Conservation (phyloP, 2,888 invertebrate species). For the Caenorhabditis sp. region DNA sequence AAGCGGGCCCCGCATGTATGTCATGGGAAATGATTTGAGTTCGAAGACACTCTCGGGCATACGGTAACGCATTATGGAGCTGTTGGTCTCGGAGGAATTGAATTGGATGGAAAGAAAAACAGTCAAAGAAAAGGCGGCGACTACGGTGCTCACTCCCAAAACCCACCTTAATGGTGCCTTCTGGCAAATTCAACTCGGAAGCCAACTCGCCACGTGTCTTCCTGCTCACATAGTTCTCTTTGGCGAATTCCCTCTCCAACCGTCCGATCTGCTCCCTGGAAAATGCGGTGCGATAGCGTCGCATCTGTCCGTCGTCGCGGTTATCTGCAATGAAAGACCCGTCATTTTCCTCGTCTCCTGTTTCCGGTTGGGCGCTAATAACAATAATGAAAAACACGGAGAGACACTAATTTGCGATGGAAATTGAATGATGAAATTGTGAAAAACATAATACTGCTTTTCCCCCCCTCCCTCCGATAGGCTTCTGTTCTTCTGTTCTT, state of each 20-base stretch:
- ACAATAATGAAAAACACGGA: too few relatives aligned
- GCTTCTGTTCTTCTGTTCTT: too few relatives aligned
- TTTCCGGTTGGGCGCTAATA: too few relatives aligned
- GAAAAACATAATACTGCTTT: too few relatives aligned
- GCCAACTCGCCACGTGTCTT: slow-evolving; percentile 95
- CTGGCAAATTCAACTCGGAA: slow-evolving; percentile 91
- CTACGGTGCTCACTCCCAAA: background rate
- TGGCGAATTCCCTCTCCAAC: slow-evolving; percentile 94
- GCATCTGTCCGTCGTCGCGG: slow-evolving; percentile 72
- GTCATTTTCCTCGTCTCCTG: too few relatives aligned
- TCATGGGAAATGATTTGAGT: slow-evolving; percentile 53
- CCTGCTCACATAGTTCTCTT: slow-evolving; percentile 96
- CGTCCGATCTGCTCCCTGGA: slow-evolving; percentile 87
- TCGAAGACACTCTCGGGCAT: slow-evolving; percentile 6
- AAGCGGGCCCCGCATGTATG: slow-evolving; percentile 28
- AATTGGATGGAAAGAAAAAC: slow-evolving; percentile 1
- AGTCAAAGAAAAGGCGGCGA: background rate
- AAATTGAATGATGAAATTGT: too few relatives aligned
- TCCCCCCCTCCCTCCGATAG: too few relatives aligned
- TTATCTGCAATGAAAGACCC: slow-evolving; percentile 55
- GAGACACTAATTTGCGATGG: too few relatives aligned
- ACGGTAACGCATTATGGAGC: slow-evolving; percentile 39
- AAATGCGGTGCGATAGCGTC: slow-evolving; percentile 96
- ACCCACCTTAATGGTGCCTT: slow-evolving; percentile 95
- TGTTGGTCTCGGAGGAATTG: background rate